Conservation (phyloP, 1,140 invertebrate species). For the Lepidurus apus region DNA sequence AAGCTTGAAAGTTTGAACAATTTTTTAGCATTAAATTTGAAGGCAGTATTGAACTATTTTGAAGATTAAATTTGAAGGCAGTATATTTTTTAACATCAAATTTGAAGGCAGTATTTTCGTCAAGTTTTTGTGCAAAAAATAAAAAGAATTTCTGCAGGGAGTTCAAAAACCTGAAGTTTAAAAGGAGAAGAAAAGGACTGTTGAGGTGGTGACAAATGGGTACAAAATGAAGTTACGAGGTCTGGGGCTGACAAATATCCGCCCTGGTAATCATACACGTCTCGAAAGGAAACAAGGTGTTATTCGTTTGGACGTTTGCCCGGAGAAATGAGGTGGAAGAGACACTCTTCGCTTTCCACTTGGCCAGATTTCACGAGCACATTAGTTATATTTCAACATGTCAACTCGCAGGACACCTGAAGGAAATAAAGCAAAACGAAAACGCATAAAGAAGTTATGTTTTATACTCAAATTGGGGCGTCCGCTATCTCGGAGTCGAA, state of each 20-base stretch:
- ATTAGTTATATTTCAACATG: conserved; percentile 11
- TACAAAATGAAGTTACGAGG: conserved; percentile 10
- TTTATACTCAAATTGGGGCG: too few relatives aligned
- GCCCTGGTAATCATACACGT: conserved; percentile 14
- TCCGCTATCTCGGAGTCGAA: too few relatives aligned
- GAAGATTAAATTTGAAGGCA: too few relatives aligned
- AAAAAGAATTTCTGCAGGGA: neutral
- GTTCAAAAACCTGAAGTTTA: neutral
- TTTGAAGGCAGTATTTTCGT: too few relatives aligned
- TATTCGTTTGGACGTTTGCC: conserved; percentile 5
- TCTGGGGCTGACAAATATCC: neutral
- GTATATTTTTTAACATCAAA: neutral
- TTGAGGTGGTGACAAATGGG: conserved; percentile 21
- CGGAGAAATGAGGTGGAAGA: conserved; percentile 18
- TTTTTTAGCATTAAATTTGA: neutral
- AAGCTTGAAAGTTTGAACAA: neutral
- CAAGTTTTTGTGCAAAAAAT: too few relatives aligned
- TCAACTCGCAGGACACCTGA: neutral
- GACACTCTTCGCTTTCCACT: neutral
- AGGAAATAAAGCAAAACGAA: neutral
- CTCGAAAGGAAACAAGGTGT: conserved; percentile 12
- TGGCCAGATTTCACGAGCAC: conserved; percentile 6
- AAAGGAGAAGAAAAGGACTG: neutral
- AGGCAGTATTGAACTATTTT: too few relatives aligned
- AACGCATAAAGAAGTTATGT: neutral